phyloP scores from a whole-genome alignment of 2,113 vertebrate genomes.

The Galeopterus variegatus region DNA sequence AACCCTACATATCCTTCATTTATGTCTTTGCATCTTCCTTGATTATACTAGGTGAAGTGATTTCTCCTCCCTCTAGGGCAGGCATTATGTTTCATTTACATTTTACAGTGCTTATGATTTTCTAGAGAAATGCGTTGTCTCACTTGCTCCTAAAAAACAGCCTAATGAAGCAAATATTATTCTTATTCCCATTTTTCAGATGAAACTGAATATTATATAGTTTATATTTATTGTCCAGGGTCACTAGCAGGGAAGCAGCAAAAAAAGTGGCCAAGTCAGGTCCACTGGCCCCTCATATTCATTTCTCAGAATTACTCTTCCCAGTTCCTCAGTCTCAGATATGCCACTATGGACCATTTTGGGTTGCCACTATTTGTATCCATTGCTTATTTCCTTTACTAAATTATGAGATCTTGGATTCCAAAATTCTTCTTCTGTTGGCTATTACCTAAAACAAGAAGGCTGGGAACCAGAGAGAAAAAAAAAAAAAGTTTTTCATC shows the following conservation, averaged over 20 bases:
- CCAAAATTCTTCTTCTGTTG: not conserved
- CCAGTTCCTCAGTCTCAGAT: not conserved
- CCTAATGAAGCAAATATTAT: not conserved
- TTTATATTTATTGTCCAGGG: not conserved
- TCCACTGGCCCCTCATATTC: not conserved
- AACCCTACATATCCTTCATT: not conserved
- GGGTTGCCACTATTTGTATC: not conserved
- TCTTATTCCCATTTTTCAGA: slow-evolving; percentile 6
- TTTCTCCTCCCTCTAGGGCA: not conserved
- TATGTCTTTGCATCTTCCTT: not conserved
- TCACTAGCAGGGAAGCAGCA: not conserved
- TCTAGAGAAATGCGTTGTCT: not conserved
- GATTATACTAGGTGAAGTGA: not conserved
- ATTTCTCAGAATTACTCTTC: not conserved
- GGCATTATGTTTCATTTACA: not conserved
- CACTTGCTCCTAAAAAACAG: not conserved
- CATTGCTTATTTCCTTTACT: not conserved
- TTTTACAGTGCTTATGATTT: not conserved
- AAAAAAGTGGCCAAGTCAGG: not conserved
- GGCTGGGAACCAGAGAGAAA: not conserved
- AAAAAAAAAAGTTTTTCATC: not conserved
- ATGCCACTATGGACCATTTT: not conserved
- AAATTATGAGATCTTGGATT: not conserved
- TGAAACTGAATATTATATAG: not conserved
- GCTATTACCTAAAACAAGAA: slow-evolving; percentile 60